Percentiles rank a stretch among this genome's conserved stretches.
Conservation (phyloP, 2,888 invertebrate species). For the Parnassius orleans region DNA sequence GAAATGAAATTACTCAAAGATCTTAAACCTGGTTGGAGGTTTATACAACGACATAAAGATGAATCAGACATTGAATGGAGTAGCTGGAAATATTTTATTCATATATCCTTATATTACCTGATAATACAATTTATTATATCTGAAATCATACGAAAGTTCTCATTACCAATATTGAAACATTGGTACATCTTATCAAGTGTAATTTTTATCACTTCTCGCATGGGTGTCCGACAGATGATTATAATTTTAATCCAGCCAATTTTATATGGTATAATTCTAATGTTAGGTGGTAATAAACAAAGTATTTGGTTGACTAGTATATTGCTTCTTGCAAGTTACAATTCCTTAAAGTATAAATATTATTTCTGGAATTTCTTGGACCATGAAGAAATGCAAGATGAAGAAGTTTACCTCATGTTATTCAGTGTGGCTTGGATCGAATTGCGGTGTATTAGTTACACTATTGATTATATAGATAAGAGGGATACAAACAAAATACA, state of each 20-base stretch:
- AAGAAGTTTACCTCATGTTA: slow-evolving; percentile 78
- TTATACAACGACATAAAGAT: slow-evolving; percentile 81
- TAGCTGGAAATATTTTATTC: slow-evolving; percentile 80
- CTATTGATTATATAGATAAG: slow-evolving; percentile 78
- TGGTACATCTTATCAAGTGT: slow-evolving; percentile 79
- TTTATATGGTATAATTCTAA: slow-evolving; percentile 66
- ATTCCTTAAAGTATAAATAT: slow-evolving; percentile 69
- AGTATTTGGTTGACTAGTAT: slow-evolving; percentile 81
- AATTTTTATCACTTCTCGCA: slow-evolving; percentile 64
- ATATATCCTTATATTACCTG: slow-evolving; percentile 77
- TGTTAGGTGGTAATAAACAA: slow-evolving; percentile 66
- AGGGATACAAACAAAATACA: slow-evolving; percentile 39
- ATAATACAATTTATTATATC: slow-evolving; percentile 77
- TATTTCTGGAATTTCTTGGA: slow-evolving; percentile 72
- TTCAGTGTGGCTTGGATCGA: slow-evolving; percentile 85
- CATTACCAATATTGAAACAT: slow-evolving; percentile 56
- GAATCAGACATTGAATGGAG: slow-evolving; percentile 87
- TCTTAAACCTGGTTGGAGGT: slow-evolving; percentile 80
- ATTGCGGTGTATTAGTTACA: slow-evolving; percentile 88
- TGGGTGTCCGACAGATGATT: slow-evolving; percentile 74
- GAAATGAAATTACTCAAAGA: slow-evolving; percentile 56
- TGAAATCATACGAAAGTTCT: slow-evolving; percentile 64
- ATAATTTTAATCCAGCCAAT: slow-evolving; percentile 80
- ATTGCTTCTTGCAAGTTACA: slow-evolving; percentile 69
- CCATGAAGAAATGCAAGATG: slow-evolving; percentile 65